Percentiles rank a stretch among this genome's conserved stretches.
Conservation (phyloP, 2,888 invertebrate species). For the Frankliniella intonsa region DNA sequence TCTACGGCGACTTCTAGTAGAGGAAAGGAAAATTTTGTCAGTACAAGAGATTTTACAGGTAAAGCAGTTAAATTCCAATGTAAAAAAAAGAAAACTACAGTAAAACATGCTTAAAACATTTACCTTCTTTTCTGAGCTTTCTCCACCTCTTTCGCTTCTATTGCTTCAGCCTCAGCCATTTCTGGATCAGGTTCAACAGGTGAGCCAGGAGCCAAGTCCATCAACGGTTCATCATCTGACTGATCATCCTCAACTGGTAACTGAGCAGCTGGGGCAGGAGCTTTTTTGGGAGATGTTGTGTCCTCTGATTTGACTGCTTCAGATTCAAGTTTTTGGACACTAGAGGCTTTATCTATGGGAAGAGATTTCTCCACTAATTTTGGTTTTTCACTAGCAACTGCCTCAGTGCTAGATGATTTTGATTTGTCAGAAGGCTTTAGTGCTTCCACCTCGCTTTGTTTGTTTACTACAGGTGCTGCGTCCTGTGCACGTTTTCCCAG, state of each 20-base stretch:
- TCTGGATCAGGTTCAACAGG: neutral
- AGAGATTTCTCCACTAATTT: too few species aligned
- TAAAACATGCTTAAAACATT: neutral
- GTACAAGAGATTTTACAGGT: neutral
- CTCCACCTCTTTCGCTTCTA: neutral
- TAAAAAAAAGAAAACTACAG: neutral
- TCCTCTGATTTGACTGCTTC: too few species aligned
- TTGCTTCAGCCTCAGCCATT: neutral
- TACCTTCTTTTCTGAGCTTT: neutral
- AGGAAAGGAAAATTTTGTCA: neutral
- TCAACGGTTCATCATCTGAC: neutral
- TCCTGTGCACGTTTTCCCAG: too few species aligned
- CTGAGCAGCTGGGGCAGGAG: neutral
- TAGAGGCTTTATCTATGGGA: too few species aligned
- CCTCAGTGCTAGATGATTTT: too few species aligned
- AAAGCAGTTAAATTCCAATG: neutral
- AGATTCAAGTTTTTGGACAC: too few species aligned
- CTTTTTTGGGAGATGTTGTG: neutral
- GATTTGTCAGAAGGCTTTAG: neutral
- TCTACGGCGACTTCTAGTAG: neutral
- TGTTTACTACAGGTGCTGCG: too few species aligned
- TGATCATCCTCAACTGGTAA: neutral
- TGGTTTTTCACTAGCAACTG: neutral
- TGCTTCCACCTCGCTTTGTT: neutral
- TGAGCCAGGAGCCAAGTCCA: slow-evolving; percentile 5